Percentiles rank a stretch among this genome's conserved stretches.
phyloP scores from a whole-genome alignment of 2,888 invertebrate genomes.

The Caenorhabditis sp. region DNA sequence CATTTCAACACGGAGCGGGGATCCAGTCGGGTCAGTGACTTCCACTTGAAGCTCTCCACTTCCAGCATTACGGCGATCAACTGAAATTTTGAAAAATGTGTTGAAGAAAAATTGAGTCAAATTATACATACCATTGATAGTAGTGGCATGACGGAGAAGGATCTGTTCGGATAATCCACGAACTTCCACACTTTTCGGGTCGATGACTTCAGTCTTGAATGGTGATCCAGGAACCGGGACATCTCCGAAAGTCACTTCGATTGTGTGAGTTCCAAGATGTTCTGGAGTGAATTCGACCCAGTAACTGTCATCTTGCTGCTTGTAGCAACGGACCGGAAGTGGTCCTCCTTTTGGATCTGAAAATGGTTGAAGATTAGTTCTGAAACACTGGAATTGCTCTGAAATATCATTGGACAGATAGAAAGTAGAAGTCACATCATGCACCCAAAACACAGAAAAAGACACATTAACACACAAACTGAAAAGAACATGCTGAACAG shows the following conservation, averaged over 20 bases:
- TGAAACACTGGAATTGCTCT: too few species aligned
- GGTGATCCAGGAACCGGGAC: slow-evolving; percentile 91
- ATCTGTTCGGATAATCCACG: slow-evolving; percentile 66
- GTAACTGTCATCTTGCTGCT: slow-evolving; percentile 94
- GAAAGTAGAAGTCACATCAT: slow-evolving; percentile 7
- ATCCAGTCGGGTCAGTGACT: slow-evolving; percentile 74
- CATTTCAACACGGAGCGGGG: slow-evolving; percentile 69
- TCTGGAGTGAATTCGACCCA: slow-evolving; percentile 88
- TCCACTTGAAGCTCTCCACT: slow-evolving; percentile 73
- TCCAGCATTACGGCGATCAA: slow-evolving; percentile 76
- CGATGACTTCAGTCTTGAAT: slow-evolving; percentile 89
- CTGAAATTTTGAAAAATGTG: slow-evolving; percentile 58
- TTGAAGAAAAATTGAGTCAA: neutral
- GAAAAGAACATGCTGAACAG: slow-evolving; percentile 23
- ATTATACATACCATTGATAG: slow-evolving; percentile 57
- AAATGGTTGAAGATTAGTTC: too few species aligned
- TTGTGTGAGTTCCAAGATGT: slow-evolving; percentile 85
- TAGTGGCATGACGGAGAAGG: slow-evolving; percentile 71
- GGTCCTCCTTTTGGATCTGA: slow-evolving; percentile 82
- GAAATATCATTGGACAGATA: too few species aligned
- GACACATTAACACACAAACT: slow-evolving; percentile 12
- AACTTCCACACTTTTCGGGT: slow-evolving; percentile 80
- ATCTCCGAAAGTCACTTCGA: slow-evolving; percentile 88
- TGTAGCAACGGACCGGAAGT: slow-evolving; percentile 92
- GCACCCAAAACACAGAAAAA: slow-evolving; percentile 22